phyloP scores from a whole-genome alignment of 2,113 vertebrate species.

The Synodontis membranacea region DNA sequence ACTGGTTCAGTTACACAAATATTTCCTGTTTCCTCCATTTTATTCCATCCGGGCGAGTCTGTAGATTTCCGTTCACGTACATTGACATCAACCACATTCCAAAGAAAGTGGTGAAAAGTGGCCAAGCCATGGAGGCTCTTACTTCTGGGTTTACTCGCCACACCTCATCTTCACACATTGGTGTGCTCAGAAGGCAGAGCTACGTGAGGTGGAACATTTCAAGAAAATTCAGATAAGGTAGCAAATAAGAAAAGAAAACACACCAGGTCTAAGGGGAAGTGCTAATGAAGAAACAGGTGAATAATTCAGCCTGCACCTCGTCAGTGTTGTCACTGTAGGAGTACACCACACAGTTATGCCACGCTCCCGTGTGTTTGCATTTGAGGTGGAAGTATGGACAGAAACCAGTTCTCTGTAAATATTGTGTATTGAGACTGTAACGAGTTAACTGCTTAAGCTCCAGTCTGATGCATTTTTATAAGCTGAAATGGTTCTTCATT shows the following conservation, averaged over 20 bases:
- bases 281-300: neutral
- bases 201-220: conserved; percentile 8
- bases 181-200: conserved; percentile 11
- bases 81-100: neutral
- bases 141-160: conserved; percentile 40
- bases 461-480: neutral
- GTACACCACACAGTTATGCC: neutral
- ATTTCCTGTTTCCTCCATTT: conserved; percentile 3
- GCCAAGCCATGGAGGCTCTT: conserved; percentile 11
- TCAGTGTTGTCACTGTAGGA: neutral
- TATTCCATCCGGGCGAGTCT: neutral
- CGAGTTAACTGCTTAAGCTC: neutral
- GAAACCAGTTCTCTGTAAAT: conserved; percentile 51
- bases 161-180: conserved; percentile 56
- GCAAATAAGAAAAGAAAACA: neutral
- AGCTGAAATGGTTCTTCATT: neutral
- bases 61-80: neutral
- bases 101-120: neutral
- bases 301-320: neutral
- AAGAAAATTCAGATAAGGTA: conserved; percentile 16
- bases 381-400: conserved; percentile 17
- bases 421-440: conserved; percentile 2
- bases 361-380: conserved; percentile 28
- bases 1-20: neutral
- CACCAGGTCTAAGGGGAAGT: neutral